Evolutionary conservation across 1,140 invertebrate genomes (phyloP), one percentile per base, ranked within the genome.

Genomic region (Meloidogyne exigua): DNA sequence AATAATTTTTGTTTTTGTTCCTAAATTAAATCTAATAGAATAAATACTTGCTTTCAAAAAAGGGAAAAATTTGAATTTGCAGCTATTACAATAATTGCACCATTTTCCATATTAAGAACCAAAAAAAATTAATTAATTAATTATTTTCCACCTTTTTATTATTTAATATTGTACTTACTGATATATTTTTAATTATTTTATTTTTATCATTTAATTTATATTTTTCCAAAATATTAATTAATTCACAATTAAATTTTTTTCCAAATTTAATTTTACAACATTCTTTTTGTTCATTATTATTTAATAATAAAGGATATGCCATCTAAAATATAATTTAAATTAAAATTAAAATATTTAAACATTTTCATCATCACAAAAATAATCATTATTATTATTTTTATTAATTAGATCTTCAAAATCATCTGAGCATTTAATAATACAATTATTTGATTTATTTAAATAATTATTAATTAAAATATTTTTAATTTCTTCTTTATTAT

Each of bases 191-290:
- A 57, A 7, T 57, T 7, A 57, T 57, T 57, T n/a, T 57, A 57
- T 57, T 57, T 57, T 57, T 57, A n/a, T 57, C 49, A n/a, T 18
- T 57, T n/a, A 57, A 57, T 57, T 57, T 57, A 57, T 57, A 57
- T 57, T 57, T 57, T n/a, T 57, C 49, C 5, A 57, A 57, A 57
- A 57, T 21, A n/a, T n/a, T 0, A 57, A 57, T 5, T 57, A 57
- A 57, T n/a, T 57, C 49, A 57, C 49, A 57, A 57, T 57, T 57
- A 57, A 57, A 57, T 57, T 57, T 57, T n/a, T 57, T 57, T n/a
- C 49, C 49, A 18, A 18, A 57, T 57, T 57, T 57, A 57, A 57
- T n/a, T 57, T 4, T 7, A 57, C 49, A 57, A n/a, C n/a, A 57
- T n/a, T 57, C 18, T n/a, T 57, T 7, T 9, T 57, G 2, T 1